A percentile compares a stretch with the other conserved stretches of the same genome.
Evolutionary conservation across 2,797 vertebrate genomes (phyloP).

Genomic region (Pipistrellus kuhlii): DNA sequence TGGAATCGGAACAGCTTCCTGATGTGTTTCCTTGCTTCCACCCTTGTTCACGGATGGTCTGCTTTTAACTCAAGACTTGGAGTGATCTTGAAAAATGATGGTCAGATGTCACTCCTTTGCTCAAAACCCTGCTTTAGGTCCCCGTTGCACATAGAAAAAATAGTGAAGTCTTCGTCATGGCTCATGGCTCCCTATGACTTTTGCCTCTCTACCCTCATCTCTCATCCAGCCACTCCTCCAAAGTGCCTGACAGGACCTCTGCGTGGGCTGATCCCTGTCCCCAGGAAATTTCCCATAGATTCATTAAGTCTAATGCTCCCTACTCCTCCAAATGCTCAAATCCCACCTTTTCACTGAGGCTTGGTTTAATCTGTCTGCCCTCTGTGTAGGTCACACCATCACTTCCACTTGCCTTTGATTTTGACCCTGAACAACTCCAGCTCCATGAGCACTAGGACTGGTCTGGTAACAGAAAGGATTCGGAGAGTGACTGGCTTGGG

Average conservation of each 20-base stretch:
- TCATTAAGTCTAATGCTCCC: background rate
- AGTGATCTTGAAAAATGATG: background rate
- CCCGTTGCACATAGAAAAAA: background rate
- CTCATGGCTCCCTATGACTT: fast-evolving
- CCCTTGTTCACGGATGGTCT: background rate
- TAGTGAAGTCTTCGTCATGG: background rate
- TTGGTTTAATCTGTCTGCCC: background rate
- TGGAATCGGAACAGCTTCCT: background rate
- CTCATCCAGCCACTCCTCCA: background rate
- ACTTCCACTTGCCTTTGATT: background rate
- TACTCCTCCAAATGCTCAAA: background rate
- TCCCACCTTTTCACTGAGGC: background rate
- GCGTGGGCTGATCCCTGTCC: background rate
- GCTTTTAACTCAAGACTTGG: background rate
- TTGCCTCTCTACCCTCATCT: background rate
- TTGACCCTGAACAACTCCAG: background rate
- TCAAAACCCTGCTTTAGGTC: background rate
- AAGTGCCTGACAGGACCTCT: background rate
- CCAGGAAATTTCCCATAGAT: background rate
- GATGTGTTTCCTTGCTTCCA: background rate
- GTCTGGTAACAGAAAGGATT: background rate
- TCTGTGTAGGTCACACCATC: background rate
- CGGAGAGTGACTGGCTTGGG: too few species aligned
- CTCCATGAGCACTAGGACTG: background rate
- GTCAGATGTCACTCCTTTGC: background rate